These are phyloP conservation scores for Crossocerus cetratus DNA, from an alignment of 2,888 invertebrate species.

Conservation along the genomic window DNA sequence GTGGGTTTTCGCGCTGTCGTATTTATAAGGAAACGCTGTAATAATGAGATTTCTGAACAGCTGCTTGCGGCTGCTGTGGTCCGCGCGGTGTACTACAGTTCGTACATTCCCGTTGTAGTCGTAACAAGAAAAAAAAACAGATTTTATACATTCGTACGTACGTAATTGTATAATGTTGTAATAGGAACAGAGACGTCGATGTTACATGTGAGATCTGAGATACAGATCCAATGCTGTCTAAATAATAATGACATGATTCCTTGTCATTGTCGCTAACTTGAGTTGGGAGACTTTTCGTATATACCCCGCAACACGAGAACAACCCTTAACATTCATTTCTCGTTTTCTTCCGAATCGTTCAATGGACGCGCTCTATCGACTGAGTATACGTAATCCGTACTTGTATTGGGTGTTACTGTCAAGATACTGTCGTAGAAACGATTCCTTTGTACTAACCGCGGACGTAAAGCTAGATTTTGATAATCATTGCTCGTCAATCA, in stretches of 20 bases:
- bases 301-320: slow-evolving; percentile 9
- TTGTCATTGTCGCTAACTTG: slow-evolving; percentile 42
- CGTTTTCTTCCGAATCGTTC: neutral
- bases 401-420: too few relatives aligned
- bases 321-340: slow-evolving; percentile 5
- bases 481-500: slow-evolving; percentile 2
- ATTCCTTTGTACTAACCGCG: neutral
- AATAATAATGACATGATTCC: slow-evolving; percentile 47
- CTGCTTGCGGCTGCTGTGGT: slow-evolving; percentile 26
- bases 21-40: slow-evolving; percentile 52
- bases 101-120: slow-evolving; percentile 68
- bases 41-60: slow-evolving; percentile 56
- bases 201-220: slow-evolving; percentile 55
- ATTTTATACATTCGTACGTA: slow-evolving; percentile 77
- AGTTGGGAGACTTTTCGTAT: slow-evolving; percentile 18
- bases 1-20: slow-evolving; percentile 40
- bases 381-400: too few relatives aligned
- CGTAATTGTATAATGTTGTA: slow-evolving; percentile 71
- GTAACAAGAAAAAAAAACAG: slow-evolving; percentile 60
- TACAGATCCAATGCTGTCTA: slow-evolving; percentile 48
- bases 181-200: slow-evolving; percentile 58
- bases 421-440: neutral
- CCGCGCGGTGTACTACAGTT: slow-evolving; percentile 52
- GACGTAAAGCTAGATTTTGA: neutral
- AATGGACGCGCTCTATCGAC: too few relatives aligned